Conservation (phyloP, 2,888 invertebrate genomes). For the Clunio marinus region DNA sequence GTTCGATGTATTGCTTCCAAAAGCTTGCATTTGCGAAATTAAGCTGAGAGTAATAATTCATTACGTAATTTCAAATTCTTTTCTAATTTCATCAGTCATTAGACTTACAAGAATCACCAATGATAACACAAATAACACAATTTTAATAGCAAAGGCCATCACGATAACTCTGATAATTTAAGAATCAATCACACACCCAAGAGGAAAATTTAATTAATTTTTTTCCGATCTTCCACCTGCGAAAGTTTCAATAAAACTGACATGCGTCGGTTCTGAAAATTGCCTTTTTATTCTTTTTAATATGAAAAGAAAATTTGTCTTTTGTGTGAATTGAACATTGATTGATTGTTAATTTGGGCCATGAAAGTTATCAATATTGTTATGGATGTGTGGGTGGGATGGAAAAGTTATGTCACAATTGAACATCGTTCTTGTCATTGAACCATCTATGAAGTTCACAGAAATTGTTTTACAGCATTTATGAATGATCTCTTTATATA, state of each 20-base stretch:
- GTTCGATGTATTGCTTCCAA: slow-evolving; percentile 15
- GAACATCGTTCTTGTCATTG: background rate
- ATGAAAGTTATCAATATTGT: slow-evolving; percentile 18
- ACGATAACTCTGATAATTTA: background rate
- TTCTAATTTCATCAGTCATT: background rate
- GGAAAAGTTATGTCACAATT: too few relatives aligned
- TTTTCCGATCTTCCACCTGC: too few relatives aligned
- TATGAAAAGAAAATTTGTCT: background rate
- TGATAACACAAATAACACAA: background rate
- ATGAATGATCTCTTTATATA: too few relatives aligned
- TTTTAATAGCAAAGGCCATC: background rate
- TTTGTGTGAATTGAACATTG: slow-evolving; percentile 35
- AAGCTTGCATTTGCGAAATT: background rate
- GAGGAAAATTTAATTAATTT: too few relatives aligned
- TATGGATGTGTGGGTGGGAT: too few relatives aligned
- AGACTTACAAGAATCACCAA: background rate
- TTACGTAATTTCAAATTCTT: background rate
- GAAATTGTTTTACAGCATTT: too few relatives aligned
- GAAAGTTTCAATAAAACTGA: slow-evolving; percentile 12
- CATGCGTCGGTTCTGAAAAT: background rate
- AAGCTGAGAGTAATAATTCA: too few relatives aligned
- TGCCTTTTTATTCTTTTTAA: slow-evolving; percentile 15
- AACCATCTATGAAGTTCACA: too few relatives aligned
- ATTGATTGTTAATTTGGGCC: slow-evolving; percentile 23
- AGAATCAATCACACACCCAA: too few relatives aligned